Base-by-base conservation (phyloP, 2,888 invertebrate genomes). In the Pollenia labialis region DNA sequence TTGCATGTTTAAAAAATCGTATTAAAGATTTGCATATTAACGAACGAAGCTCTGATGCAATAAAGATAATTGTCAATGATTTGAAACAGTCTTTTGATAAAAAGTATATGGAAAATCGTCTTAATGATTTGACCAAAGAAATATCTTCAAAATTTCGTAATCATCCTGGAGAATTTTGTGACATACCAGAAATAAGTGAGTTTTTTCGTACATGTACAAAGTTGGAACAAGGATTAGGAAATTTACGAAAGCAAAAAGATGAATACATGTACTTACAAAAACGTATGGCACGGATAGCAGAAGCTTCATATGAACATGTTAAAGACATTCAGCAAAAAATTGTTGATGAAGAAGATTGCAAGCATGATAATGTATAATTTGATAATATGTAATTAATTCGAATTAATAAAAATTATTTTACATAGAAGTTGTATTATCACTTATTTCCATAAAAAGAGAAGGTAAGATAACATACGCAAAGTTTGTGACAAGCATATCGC, bases 111-210 rank as follows among this genome's bases (percentile, higher is more conserved):
- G 81, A 91, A 8, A 91, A 91, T 66, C 88, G 90, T 7, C 74
- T 93, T 16, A 86, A 90, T 16, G 90, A 90, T 10, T 77, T 93
- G 4, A 91, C 92, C 0, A 68, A 88, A 14, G 88, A 91, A 54
- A 90, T 92, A 64, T 88, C 89, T 14, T 75, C 88, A 6, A 91
- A 90, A 46, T 92, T 93, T 77, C 90, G 90, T 0, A 89, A 90
- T 4, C 92, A 93, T 89, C 90, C 92, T 1, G 93, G 93, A 0
- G 93, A 93, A 64, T 92, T 93, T 75, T 92, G 91, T 0, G 91
- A 92, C 44, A 93, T 93, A 60, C 92, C 93, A 0, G 93, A 93
- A 76, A 56, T 93, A 62, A 92, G 92, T 80, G 89, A 88, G 0
- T 93, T 93, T 80, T 92, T 92, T 64, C 89, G 90, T 66, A 90